Evolutionary conservation across 2,797 vertebrate genomes (phyloP).

Genomic region (Luscinia megarhynchos): DNA sequence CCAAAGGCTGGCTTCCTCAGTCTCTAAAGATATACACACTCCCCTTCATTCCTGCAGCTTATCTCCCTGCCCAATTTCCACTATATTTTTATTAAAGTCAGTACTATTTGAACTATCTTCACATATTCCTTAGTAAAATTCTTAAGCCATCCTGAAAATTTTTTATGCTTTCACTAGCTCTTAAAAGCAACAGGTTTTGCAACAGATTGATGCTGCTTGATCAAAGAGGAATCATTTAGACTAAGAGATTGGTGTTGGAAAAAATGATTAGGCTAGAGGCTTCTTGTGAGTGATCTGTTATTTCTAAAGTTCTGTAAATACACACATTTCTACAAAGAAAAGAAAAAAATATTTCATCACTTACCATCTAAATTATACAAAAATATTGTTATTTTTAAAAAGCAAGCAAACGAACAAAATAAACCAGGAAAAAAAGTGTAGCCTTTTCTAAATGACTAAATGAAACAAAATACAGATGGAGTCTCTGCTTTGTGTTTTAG

Average conservation of each 20-base stretch:
- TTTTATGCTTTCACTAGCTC: background rate
- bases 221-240: background rate
- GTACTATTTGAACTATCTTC: background rate
- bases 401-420: background rate
- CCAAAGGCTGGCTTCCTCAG: background rate
- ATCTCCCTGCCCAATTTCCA: background rate
- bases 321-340: background rate
- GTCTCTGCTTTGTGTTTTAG: background rate
- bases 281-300: background rate
- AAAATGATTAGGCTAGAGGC: background rate
- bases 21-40: background rate
- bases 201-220: background rate
- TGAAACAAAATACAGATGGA: background rate
- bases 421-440: fast-evolving
- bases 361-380: background rate
- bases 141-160: background rate
- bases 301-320: background rate
- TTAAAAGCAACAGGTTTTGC: background rate
- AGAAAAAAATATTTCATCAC: background rate
- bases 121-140: background rate
- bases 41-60: background rate
- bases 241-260: background rate
- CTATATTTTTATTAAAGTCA: background rate
- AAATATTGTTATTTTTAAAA: background rate
- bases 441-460: background rate